Percentiles rank a stretch among this genome's conserved stretches.
Conservation (phyloP, 2,797 vertebrate species). For the Peromyscus eremicus region DNA sequence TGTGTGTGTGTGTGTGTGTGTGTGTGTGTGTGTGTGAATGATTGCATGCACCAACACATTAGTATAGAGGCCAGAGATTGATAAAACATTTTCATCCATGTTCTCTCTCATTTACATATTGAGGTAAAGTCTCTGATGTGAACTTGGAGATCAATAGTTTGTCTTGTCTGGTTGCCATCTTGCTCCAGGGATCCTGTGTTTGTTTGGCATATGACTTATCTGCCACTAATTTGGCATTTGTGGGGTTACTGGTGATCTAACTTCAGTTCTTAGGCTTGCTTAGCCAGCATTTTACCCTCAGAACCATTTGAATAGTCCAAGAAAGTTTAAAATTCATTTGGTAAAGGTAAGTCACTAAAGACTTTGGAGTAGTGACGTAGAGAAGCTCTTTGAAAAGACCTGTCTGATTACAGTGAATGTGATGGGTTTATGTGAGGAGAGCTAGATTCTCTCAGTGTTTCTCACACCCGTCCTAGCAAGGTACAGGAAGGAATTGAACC, state of each 20-base stretch:
- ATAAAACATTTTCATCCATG: neutral
- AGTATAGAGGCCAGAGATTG: neutral
- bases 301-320: neutral
- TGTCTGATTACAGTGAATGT: neutral
- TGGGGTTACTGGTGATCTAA: neutral
- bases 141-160: neutral
- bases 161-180: neutral
- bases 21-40: neutral
- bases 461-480: neutral
- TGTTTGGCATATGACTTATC: neutral
- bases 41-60: neutral
- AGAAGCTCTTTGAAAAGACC: neutral
- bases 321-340: neutral
- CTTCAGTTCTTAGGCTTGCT: neutral
- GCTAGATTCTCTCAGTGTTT: neutral
- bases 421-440: neutral
- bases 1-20: neutral
- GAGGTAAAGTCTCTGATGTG: neutral
- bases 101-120: neutral
- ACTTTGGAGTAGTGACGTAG: neutral
- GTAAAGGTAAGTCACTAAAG: slow-evolving; percentile 12
- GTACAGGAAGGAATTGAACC: neutral
- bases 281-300: neutral
- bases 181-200: neutral
- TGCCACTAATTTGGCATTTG: neutral